Percentiles rank a stretch among this genome's conserved stretches.
These are phyloP conservation scores for Notoglanidium macrostoma DNA, from an alignment of 2,797 vertebrate genomes.

Conservation along the genomic window DNA sequence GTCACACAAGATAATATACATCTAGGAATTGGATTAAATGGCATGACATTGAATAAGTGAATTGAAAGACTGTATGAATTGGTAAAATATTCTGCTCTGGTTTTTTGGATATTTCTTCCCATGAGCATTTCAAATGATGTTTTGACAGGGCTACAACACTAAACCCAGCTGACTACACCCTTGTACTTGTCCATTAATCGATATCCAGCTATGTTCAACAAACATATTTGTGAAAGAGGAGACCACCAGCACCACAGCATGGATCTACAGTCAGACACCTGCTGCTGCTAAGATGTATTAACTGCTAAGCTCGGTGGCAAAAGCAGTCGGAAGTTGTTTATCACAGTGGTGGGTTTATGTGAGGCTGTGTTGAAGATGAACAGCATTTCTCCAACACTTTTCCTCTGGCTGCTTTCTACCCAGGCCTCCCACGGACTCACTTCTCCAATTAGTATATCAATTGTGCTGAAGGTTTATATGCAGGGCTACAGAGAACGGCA, in stretches of 20 bases:
- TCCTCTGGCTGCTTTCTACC: conserved; percentile 58
- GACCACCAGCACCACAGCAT: not conserved
- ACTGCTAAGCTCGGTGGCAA: conserved; percentile 34
- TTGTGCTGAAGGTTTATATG: conserved; percentile 62
- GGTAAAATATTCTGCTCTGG: not conserved
- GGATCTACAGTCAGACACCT: conserved; percentile 37
- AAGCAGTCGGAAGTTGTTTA: conserved; percentile 53
- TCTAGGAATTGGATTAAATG: not conserved
- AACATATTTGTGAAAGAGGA: conserved; percentile 49
- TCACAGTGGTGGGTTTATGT: conserved; percentile 44
- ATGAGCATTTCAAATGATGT: not conserved
- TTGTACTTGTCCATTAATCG: conserved; percentile 35
- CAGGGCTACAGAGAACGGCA: conserved; percentile 56
- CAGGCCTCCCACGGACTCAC: conserved; percentile 72
- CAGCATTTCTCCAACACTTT: conserved; percentile 40
- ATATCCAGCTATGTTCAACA: conserved; percentile 43
- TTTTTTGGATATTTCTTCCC: not conserved
- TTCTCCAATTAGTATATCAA: conserved; percentile 78
- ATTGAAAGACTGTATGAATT: not conserved
- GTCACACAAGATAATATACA: not conserved
- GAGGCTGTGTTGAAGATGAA: conserved; percentile 46
- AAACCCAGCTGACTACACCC: conserved; percentile 1
- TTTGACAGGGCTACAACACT: conserved; percentile 3
- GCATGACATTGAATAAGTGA: not conserved
- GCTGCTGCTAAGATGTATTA: conserved; percentile 46